These are phyloP conservation scores for Melanerpes aurifrons DNA, from an alignment of 2,113 vertebrate genomes.

Conservation along the genomic window DNA sequence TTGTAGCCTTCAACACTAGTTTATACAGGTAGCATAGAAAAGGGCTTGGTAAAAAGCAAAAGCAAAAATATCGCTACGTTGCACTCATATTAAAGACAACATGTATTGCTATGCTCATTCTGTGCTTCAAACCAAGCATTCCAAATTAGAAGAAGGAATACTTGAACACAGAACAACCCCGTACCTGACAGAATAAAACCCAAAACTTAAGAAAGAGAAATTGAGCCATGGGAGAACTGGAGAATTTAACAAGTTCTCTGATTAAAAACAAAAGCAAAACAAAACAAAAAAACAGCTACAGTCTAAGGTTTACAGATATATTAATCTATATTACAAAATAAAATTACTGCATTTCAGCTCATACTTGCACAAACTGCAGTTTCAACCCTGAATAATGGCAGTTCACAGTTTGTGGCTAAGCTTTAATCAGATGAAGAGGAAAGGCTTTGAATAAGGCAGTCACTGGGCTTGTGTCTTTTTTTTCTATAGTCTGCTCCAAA, in stretches of 20 bases:
- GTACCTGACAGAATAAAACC: background rate
- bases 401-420: background rate
- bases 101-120: background rate
- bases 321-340: conserved; percentile 28
- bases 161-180: background rate
- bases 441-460: background rate
- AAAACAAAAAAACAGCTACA: background rate
- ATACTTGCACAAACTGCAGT: conserved; percentile 19
- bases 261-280: conserved; percentile 8
- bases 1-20: background rate
- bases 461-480: background rate
- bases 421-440: background rate
- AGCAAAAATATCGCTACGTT: conserved; percentile 33
- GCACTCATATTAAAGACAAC: conserved; percentile 19
- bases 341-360: conserved; percentile 39
- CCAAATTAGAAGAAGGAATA: conserved; percentile 43
- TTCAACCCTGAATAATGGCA: conserved; percentile 28
- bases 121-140: conserved; percentile 2
- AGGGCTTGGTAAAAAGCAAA: conserved; percentile 38
- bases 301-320: conserved; percentile 39
- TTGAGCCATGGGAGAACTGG: conserved; percentile 26
- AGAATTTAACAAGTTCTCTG: conserved; percentile 46
- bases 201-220: conserved; percentile 30
- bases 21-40: conserved; percentile 8
- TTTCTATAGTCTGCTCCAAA: conserved; percentile 14